Conservation (phyloP, 2,888 invertebrate genomes). For the Ischnura elegans region DNA sequence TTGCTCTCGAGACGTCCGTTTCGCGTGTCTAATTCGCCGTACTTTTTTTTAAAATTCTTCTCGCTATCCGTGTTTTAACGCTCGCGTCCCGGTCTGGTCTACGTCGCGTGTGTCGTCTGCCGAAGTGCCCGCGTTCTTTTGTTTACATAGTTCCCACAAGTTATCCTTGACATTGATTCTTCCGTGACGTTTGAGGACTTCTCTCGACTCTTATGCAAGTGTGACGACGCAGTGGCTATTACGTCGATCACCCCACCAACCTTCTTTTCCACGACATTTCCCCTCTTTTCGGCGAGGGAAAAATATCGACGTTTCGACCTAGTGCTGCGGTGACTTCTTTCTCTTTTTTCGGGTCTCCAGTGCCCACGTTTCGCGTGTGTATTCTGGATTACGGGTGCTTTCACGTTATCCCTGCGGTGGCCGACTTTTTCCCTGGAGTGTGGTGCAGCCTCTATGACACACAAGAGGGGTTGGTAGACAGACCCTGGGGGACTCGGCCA, state of each 20-base stretch:
- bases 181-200: not conserved
- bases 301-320: not conserved
- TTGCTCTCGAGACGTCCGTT: not conserved
- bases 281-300: not conserved
- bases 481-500: not conserved
- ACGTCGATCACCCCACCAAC: not conserved
- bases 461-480: not conserved
- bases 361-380: not conserved
- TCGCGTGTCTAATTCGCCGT: not conserved
- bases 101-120: not conserved
- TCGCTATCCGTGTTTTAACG: not conserved
- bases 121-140: not conserved
- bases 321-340: not conserved
- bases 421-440: not conserved
- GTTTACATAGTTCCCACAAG: not conserved
- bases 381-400: not conserved
- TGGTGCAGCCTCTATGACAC: not conserved
- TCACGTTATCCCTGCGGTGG: not conserved
- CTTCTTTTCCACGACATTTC: not conserved
- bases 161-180: not conserved
- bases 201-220: not conserved
- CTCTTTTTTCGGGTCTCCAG: not conserved
- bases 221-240: not conserved
- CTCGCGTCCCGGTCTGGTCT: not conserved
- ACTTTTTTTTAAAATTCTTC: not conserved